Base-by-base conservation (phyloP, 2,113 vertebrate species). In the Solea solea region DNA sequence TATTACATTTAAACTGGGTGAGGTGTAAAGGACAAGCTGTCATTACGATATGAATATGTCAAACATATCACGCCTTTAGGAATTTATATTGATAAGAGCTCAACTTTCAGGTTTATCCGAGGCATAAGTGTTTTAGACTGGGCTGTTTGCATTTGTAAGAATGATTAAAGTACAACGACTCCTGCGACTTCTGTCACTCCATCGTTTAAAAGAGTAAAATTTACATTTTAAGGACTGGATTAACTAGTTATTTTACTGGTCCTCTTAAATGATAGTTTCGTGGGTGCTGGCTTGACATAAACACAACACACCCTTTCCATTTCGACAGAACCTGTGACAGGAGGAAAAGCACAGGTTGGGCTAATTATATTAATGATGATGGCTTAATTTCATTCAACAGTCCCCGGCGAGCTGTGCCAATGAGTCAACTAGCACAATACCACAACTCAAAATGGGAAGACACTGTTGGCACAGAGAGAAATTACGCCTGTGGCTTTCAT, bases 1-100 rank as follows among this genome's bases (percentile, higher is more conserved):
- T 70, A 81, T 81, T 74, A 78, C 60, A 78, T 81, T 72, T 65
- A 64, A 68, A 40, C 13, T 60, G 51, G 60, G 56, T 72, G 77
- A 72, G 59, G 46, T 74, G 53, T 65, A 51, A 63, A 65, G 63
- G 70, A 64, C 62, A 49, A 13, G 34, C 55, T 56, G 73, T 44
- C 48, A 52, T 78, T 74, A 54, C 59, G 16, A 72, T 69, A 67
- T 75, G 46, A 75, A 64, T 69, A 54, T 65, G n/a, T 69, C 71
- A 78, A 66, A 75, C 70, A 76, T 55, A 39, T 73, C 51, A 42
- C 53, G 74, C 53, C 39, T 74, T 78, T 54, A 45, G 44, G 53
- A 49, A 40, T 53, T 80, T 68, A 68, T 34, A 65, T 13, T 74
- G 80, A 77, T 58, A 50, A 62, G 68, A 74, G 76, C 21, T 69